phyloP scores from a whole-genome alignment of 2,888 invertebrate species.

The Tuta absoluta region DNA sequence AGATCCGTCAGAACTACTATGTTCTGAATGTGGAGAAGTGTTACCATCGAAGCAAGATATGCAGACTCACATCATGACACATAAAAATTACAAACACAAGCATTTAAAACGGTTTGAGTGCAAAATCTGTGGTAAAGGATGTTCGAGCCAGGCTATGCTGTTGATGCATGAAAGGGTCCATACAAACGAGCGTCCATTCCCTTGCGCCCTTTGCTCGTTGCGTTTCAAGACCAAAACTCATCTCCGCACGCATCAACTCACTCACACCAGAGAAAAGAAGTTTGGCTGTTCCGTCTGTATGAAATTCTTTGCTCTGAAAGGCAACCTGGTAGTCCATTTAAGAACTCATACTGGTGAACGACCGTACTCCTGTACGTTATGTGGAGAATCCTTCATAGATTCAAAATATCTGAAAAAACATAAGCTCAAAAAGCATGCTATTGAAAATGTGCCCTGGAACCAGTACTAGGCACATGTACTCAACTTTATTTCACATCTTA shows the following conservation, averaged over 20 bases:
- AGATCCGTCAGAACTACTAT: constrained; percentile 58
- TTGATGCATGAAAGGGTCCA: constrained; percentile 77
- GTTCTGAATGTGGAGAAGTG: constrained; percentile 69
- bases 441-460: constrained; percentile 71
- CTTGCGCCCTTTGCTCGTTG: constrained; percentile 70
- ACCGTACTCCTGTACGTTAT: constrained; percentile 72
- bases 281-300: constrained; percentile 78
- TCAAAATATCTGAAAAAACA: constrained; percentile 79
- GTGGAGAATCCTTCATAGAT: constrained; percentile 76
- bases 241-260: constrained; percentile 73
- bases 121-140: constrained; percentile 67
- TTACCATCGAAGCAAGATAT: constrained; percentile 60
- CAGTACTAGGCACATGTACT: constrained; percentile 53
- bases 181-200: constrained; percentile 74
- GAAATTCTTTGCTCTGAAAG: constrained; percentile 78
- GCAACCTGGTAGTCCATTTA: constrained; percentile 75
- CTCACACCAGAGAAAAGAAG: constrained; percentile 76
- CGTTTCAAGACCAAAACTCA: constrained; percentile 77
- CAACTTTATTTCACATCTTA: constrained; percentile 23
- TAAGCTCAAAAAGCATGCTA: constrained; percentile 72
- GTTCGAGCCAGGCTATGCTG: constrained; percentile 75
- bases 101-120: constrained; percentile 68
- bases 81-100: constrained; percentile 56
- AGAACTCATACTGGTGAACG: constrained; percentile 77
- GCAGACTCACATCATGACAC: constrained; percentile 56